Conservation (phyloP, 2,797 vertebrate genomes). For the Parotocinclus haroldoi region DNA sequence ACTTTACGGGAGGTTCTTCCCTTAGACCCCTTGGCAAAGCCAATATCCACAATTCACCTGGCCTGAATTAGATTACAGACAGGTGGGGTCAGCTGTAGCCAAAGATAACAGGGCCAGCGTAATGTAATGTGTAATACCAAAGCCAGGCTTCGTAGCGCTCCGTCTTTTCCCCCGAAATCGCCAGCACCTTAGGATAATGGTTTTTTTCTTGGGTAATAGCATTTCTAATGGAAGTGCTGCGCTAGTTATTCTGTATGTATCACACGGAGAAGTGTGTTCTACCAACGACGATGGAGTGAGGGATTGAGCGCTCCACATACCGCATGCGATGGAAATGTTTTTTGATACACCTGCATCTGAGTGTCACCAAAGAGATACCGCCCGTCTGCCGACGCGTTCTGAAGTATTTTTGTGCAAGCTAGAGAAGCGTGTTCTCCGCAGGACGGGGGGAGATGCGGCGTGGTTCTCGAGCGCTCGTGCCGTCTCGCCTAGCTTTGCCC, state of each 20-base stretch:
- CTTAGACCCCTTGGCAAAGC: no score
- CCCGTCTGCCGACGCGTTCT: slow-evolving; percentile 1
- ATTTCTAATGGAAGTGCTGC: slow-evolving; percentile 31
- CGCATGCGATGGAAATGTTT: not conserved
- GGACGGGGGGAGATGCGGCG: slow-evolving; percentile 3
- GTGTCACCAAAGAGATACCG: slow-evolving; percentile 3
- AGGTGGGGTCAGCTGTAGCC: no score
- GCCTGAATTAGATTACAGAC: no score
- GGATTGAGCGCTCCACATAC: slow-evolving; percentile 1
- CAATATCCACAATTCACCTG: no score
- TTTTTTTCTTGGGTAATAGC: slow-evolving; percentile 26
- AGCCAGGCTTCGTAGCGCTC: no score
- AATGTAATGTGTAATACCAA: no score
- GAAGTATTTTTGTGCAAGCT: not conserved
- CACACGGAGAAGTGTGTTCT: not conserved
- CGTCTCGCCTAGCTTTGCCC: not conserved
- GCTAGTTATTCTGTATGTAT: slow-evolving; percentile 11
- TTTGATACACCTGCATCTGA: not conserved
- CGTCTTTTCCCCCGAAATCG: no score
- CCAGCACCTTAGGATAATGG: slow-evolving; percentile 23
- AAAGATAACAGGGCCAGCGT: no score
- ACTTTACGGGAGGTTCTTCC: no score
- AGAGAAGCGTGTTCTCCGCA: slow-evolving; percentile 10
- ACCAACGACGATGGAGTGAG: not conserved
- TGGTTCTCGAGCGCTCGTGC: slow-evolving; percentile 6